Conservation (phyloP, 2,113 vertebrate species). For the Apteryx owenii region DNA sequence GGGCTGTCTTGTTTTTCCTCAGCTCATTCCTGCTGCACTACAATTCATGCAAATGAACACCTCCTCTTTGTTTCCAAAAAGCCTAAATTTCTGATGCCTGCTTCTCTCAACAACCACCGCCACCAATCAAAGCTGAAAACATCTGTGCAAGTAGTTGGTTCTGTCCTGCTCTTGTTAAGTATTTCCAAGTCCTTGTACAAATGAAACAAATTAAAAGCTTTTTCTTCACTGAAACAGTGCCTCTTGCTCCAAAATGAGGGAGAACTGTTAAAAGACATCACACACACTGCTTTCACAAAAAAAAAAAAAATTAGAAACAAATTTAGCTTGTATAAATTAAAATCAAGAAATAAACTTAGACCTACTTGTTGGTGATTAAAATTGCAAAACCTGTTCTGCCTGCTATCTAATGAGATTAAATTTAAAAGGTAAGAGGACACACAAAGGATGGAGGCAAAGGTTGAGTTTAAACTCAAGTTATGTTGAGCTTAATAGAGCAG, state of each 20-base stretch:
- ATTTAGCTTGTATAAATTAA: neutral
- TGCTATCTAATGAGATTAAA: neutral
- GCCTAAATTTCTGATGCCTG: neutral
- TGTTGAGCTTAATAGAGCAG: neutral
- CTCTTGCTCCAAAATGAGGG: neutral
- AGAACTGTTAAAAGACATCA: neutral
- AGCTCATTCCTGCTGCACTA: neutral
- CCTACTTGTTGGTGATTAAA: neutral
- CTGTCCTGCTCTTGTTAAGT: neutral
- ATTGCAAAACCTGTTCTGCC: neutral
- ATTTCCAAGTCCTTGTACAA: neutral
- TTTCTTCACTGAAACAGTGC: neutral
- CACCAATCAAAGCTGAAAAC: neutral
- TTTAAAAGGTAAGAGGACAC: accelerated
- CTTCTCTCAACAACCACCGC: neutral
- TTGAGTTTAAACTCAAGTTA: neutral
- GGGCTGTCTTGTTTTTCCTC: neutral
- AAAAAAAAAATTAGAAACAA: neutral
- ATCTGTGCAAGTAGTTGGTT: neutral
- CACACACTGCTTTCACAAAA: neutral
- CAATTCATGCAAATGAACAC: neutral
- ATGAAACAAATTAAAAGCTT: neutral
- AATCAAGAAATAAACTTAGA: neutral
- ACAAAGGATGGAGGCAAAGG: neutral
- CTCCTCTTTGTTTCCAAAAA: neutral